Evolutionary conservation across 2,113 vertebrate species (phyloP).

Genomic region (Rostratula benghalensis): DNA sequence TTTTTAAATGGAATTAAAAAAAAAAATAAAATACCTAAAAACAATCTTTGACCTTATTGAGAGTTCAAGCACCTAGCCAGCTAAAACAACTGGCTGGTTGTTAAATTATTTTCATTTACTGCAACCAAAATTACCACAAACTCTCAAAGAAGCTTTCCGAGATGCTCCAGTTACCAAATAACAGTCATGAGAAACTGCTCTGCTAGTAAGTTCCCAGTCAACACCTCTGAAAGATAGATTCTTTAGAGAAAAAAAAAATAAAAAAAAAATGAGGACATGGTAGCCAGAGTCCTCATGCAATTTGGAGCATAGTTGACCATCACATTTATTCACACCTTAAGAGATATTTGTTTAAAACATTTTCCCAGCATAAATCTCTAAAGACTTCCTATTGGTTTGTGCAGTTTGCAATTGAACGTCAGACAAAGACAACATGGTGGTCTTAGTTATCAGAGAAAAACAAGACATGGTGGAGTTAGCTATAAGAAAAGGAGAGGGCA

Average conservation of each 20-base stretch:
- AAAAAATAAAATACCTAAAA: background rate
- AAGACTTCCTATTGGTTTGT: background rate
- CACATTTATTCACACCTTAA: background rate
- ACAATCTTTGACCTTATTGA: background rate
- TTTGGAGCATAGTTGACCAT: background rate
- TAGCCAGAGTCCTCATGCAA: background rate
- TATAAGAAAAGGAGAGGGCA: background rate
- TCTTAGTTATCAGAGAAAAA: background rate
- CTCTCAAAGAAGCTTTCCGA: slow-evolving; percentile 4
- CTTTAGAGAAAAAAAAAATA: background rate
- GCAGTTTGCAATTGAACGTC: background rate
- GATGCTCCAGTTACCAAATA: slow-evolving; percentile 22
- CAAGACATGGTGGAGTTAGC: background rate
- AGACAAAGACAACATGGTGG: background rate
- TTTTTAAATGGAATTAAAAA: background rate
- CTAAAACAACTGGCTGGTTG: background rate
- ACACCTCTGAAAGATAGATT: background rate
- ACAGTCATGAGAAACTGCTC: slow-evolving; percentile 19
- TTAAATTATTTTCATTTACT: background rate
- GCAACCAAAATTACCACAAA: slow-evolving; percentile 6
- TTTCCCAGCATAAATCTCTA: background rate
- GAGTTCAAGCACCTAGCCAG: background rate
- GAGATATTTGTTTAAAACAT: background rate
- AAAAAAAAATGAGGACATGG: too few species aligned
- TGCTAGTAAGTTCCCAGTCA: slow-evolving; percentile 15